These are phyloP conservation scores for Peromyscus leucopus DNA, from an alignment of 2,113 vertebrate genomes.

Conservation along the genomic window DNA sequence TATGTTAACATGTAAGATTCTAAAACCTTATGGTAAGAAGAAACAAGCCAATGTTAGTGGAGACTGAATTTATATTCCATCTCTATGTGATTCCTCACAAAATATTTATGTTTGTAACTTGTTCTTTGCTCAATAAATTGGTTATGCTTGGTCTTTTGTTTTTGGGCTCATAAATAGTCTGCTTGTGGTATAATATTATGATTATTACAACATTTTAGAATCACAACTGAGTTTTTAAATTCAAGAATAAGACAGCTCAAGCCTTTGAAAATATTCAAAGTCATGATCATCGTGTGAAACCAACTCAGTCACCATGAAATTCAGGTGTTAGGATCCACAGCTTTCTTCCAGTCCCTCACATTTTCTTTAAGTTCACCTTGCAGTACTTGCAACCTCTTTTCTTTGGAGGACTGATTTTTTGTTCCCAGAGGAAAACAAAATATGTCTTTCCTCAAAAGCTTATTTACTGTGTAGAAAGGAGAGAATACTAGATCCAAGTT, in stretches of 20 bases:
- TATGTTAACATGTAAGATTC: conserved; percentile 26
- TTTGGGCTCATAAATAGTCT: conserved; percentile 52
- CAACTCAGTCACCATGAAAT: conserved; percentile 25
- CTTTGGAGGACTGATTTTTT: not conserved
- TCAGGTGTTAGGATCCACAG: not conserved
- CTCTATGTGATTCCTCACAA: conserved; percentile 29
- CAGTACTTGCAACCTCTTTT: not conserved
- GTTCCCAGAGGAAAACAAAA: not conserved
- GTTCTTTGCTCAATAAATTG: conserved; percentile 44
- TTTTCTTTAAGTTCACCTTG: not conserved
- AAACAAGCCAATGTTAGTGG: conserved; percentile 17
- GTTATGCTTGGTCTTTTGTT: conserved; percentile 55
- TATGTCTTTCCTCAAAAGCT: not conserved
- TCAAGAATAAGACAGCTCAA: not conserved
- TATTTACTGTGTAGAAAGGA: not conserved
- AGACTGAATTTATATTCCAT: conserved; percentile 17
- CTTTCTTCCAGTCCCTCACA: conserved; percentile 19
- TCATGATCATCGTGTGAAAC: not conserved
- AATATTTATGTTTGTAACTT: conserved; percentile 67
- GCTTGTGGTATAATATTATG: conserved; percentile 35
- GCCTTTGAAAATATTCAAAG: conserved; percentile 61
- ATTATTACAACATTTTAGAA: conserved; percentile 42
- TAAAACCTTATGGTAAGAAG: conserved; percentile 7
- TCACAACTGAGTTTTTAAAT: conserved; percentile 42
- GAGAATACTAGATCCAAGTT: not conserved